Percentiles rank a stretch among this genome's conserved stretches.
Evolutionary conservation across 1,140 invertebrate genomes (phyloP).

Genomic region (Cotesia chilonis): DNA sequence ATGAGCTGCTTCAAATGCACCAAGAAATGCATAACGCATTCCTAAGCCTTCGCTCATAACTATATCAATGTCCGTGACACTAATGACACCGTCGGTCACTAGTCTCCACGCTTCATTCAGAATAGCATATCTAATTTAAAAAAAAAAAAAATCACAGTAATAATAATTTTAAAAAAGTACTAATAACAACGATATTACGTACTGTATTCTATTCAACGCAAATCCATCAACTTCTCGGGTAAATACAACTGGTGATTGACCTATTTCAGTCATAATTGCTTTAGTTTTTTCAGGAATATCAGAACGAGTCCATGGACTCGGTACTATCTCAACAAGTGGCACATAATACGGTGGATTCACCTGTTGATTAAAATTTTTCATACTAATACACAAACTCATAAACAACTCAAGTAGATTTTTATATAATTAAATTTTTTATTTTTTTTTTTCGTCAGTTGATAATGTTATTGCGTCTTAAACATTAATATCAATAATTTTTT

Average conservation of each 20-base stretch:
- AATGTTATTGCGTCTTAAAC: no score
- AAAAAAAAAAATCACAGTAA: constrained; percentile 2
- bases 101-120: constrained; percentile 92
- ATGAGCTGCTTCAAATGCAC: constrained; percentile 92
- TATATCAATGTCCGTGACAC: constrained; percentile 89
- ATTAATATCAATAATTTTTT: no score
- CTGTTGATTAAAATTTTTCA: constrained; percentile 53
- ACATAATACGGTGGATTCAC: constrained; percentile 97
- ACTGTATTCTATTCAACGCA: constrained; percentile 93
- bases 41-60: constrained; percentile 95
- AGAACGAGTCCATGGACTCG: constrained; percentile 86
- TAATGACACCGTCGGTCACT: constrained; percentile 83
- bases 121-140: constrained; percentile 80
- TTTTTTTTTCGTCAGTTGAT: background rate
- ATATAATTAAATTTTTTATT: background rate
- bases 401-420: background rate
- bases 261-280: constrained; percentile 85
- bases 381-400: background rate
- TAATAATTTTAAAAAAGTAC: background rate
- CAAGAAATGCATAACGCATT: constrained; percentile 93
- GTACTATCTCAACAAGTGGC: constrained; percentile 92
- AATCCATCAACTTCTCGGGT: constrained; percentile 91
- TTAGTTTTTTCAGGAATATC: constrained; percentile 75
- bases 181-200: constrained; percentile 50
- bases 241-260: constrained; percentile 88